Evolutionary conservation across 2,113 vertebrate species (phyloP).

Genomic region (Takifugu flavidus): DNA sequence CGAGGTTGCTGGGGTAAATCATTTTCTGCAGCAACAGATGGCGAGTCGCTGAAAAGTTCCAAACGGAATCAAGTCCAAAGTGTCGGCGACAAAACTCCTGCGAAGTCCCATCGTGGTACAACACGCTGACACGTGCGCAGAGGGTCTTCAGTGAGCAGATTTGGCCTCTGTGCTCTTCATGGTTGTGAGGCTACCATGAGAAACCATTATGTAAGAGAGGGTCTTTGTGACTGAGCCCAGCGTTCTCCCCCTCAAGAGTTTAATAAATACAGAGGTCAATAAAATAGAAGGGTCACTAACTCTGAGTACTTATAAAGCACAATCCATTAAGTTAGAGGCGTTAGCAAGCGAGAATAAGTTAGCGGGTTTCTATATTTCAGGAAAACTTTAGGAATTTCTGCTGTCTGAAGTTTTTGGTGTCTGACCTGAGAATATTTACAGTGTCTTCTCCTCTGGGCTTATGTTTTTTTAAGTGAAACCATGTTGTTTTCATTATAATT

Average conservation of each 20-base stretch:
- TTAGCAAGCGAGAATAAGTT: slow-evolving; percentile 2
- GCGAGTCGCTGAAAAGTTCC: slow-evolving; percentile 6
- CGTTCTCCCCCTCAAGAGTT: slow-evolving; percentile 38
- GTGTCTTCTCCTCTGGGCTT: no score
- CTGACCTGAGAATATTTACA: no score
- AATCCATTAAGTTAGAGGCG: slow-evolving; percentile 17
- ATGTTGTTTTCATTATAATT: no score
- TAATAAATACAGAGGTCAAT: slow-evolving; percentile 39
- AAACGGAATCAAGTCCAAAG: slow-evolving; percentile 13
- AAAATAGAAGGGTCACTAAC: slow-evolving; percentile 38
- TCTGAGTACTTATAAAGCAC: slow-evolving; percentile 33
- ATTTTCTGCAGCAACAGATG: slow-evolving; percentile 40
- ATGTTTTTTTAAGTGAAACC: no score
- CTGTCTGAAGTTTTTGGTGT: no score
- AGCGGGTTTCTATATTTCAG: no score
- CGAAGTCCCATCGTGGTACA: no score
- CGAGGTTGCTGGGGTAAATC: slow-evolving; percentile 11
- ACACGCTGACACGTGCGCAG: neutral
- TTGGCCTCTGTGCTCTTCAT: slow-evolving; percentile 13
- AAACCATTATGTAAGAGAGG: slow-evolving; percentile 31
- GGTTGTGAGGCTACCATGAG: slow-evolving; percentile 12
- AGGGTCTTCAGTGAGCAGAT: slow-evolving; percentile 7
- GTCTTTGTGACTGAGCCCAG: slow-evolving; percentile 32
- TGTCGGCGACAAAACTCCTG: no score
- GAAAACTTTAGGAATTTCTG: no score